Evolutionary conservation across 2,888 invertebrate species (phyloP).

Genomic region (Acrobasis consociella): DNA sequence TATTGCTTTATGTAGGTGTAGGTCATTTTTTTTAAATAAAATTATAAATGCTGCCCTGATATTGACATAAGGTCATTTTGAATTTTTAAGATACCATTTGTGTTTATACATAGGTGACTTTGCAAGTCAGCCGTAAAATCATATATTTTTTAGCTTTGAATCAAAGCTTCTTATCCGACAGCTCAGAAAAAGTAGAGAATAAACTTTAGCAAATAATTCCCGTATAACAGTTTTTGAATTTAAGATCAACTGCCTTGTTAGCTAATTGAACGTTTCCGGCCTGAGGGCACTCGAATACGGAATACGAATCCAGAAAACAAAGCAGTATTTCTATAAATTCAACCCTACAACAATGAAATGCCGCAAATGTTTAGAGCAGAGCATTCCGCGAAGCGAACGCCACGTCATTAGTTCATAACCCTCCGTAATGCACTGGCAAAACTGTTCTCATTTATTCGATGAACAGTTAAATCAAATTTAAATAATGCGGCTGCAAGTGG

Average conservation of each 20-base stretch:
- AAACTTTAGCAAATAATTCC: not conserved
- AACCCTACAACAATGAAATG: constrained; percentile 11
- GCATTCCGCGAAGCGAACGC: not conserved
- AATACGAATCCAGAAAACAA: constrained; percentile 3
- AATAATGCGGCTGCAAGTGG: constrained; percentile 56
- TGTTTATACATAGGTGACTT: too few relatives aligned
- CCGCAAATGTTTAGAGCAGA: not conserved
- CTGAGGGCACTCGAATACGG: constrained; percentile 1
- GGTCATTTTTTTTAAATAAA: too few relatives aligned
- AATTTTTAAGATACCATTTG: too few relatives aligned
- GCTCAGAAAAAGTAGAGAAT: too few relatives aligned
- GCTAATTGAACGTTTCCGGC: constrained; percentile 12
- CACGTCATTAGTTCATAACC: not conserved
- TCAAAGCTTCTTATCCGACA: too few relatives aligned
- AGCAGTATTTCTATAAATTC: constrained; percentile 16
- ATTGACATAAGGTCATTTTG: too few relatives aligned
- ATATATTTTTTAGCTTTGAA: too few relatives aligned
- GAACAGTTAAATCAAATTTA: constrained; percentile 53
- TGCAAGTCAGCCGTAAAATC: too few relatives aligned
- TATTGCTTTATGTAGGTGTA: too few relatives aligned
- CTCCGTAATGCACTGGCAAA: not conserved
- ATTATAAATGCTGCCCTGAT: too few relatives aligned
- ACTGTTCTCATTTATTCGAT: constrained; percentile 26
- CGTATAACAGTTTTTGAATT: not conserved
- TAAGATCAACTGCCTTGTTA: constrained; percentile 8